Evolutionary conservation across 64 coral and sea anemone genomes (phyloP).

Genomic region (Trachythela sp.): DNA sequence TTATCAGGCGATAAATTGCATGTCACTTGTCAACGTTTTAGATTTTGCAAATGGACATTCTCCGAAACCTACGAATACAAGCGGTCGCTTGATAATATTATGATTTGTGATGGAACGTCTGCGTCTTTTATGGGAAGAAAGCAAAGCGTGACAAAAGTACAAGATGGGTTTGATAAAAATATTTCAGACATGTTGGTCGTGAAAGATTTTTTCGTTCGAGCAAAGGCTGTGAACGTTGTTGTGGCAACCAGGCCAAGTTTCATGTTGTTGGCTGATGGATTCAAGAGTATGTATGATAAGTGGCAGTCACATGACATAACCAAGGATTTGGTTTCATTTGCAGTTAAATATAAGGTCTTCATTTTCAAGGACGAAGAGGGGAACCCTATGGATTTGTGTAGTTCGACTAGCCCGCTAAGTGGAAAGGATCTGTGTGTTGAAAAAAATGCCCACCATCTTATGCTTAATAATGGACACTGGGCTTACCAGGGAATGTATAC

Average conservation of each 20-base stretch:
- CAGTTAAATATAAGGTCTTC: not conserved
- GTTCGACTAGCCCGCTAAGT: not conserved
- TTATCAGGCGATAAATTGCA: not conserved
- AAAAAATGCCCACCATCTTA: not conserved
- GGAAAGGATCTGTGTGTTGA: not conserved
- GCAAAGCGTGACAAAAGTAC: not conserved
- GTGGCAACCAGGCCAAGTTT: not conserved
- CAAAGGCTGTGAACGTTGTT: not conserved
- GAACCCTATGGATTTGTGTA: not conserved
- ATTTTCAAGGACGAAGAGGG: not conserved
- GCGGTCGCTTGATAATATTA: not conserved
- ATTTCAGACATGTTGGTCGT: not conserved
- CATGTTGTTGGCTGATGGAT: not conserved
- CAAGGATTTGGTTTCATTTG: not conserved
- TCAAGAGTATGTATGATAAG: not conserved
- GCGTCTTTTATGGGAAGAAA: not conserved
- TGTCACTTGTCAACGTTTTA: not conserved
- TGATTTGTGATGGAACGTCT: conserved; percentile 16
- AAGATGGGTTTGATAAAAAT: not conserved
- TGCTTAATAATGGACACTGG: not conserved
- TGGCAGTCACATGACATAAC: not conserved
- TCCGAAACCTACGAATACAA: not conserved
- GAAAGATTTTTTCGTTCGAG: not conserved
- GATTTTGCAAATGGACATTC: not conserved
- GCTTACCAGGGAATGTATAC: not conserved